Evolutionary conservation across 2,797 vertebrate genomes (phyloP).

Genomic region (Ctenosaura bakeri): DNA sequence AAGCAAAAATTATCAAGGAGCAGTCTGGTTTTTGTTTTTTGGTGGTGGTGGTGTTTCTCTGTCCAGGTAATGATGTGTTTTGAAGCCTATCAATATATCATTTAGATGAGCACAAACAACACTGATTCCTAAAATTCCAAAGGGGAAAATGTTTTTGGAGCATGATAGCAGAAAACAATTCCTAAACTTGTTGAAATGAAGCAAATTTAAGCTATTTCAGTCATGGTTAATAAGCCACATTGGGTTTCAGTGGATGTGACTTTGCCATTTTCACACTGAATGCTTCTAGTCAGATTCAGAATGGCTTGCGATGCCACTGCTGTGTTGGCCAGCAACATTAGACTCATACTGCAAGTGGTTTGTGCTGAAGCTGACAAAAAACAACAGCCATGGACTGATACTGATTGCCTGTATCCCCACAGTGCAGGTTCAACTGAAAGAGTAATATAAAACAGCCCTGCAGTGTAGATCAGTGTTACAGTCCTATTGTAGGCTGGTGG

Average conservation of each 20-base stretch:
- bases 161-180: background rate
- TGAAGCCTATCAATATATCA: conserved; percentile 31
- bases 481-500: background rate
- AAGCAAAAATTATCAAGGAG: conserved; percentile 33
- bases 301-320: background rate
- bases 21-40: background rate
- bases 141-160: background rate
- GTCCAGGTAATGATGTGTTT: background rate
- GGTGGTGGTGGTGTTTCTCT: background rate
- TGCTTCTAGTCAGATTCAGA: background rate
- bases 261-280: background rate
- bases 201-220: background rate
- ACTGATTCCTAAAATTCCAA: background rate
- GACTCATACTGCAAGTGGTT: background rate
- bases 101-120: background rate
- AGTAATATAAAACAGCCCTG: background rate
- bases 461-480: background rate
- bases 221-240: background rate
- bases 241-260: background rate
- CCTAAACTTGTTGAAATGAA: background rate
- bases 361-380: background rate
- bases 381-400: background rate
- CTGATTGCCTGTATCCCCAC: background rate
- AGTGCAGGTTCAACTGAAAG: background rate
- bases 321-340: background rate